A percentile compares a stretch with the other conserved stretches of the same genome.
Conservation (phyloP, 2,888 invertebrate genomes). For the Orthonychiurus folsomi region DNA sequence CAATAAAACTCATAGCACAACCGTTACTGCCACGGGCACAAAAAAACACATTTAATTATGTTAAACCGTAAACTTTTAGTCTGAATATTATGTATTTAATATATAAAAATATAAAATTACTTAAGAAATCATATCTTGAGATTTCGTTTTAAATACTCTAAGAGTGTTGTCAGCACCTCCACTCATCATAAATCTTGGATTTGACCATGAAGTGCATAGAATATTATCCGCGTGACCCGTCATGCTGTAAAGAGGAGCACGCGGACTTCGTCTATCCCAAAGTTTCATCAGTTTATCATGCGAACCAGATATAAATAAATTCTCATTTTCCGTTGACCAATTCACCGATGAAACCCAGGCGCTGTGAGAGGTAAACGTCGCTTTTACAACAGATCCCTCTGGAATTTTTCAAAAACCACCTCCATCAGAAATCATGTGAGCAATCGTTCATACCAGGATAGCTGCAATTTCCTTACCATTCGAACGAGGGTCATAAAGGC, state of each 20-base stretch:
- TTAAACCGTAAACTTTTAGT: neutral
- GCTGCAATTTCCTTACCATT: conserved; percentile 52
- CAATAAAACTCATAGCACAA: too few relatives aligned
- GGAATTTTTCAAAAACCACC: conserved; percentile 41
- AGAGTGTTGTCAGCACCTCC: conserved; percentile 90
- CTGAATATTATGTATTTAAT: neutral
- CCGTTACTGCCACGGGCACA: too few relatives aligned
- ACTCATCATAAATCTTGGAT: conserved; percentile 72
- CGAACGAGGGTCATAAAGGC: conserved; percentile 85
- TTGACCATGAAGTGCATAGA: conserved; percentile 87
- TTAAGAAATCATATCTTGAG: neutral
- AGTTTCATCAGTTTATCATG: conserved; percentile 85
- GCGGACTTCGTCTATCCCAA: conserved; percentile 89
- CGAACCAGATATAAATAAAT: conserved; percentile 83
- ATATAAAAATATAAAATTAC: neutral
- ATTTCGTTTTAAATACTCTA: conserved; percentile 67
- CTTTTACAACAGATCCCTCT: conserved; percentile 81
- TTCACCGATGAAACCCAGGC: conserved; percentile 85
- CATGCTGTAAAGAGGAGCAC: conserved; percentile 83
- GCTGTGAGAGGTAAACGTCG: conserved; percentile 76
- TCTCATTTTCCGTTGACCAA: conserved; percentile 75
- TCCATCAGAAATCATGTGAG: conserved; percentile 1
- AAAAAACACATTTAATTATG: neutral
- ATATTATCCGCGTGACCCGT: conserved; percentile 90
- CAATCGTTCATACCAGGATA: neutral